Base-by-base conservation (phyloP, 2,113 vertebrate species). In the Amphiprion ocellaris region DNA sequence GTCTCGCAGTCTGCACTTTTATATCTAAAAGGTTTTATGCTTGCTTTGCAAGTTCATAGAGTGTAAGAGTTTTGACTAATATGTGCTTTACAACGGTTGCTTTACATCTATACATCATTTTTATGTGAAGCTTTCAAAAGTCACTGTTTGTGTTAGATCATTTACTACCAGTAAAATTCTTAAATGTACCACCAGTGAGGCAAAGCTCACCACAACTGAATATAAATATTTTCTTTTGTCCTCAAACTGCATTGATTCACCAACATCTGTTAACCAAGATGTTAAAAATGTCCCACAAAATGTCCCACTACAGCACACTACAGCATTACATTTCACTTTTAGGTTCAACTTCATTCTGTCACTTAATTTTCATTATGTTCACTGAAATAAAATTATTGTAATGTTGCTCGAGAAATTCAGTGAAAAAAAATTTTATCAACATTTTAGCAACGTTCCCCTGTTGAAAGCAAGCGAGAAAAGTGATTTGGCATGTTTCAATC, bases 21-120 rank as follows among this genome's bases (percentile, higher is more conserved):
- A 58, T 80, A 83, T 86, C 66, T 50, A 30, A 87, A 72, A 55
- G 56, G 21, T 71, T 85, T 92, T 37, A 68, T 79, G 69, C 89
- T 53, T 81, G 56, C 37, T 83, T 59, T 78, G 55, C 37, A 71
- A 69, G 55, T 82, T 61, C 30, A 89, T 82, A 52, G 19, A 60
- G 17, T 67, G 46, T n/a, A 69, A 77, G 72, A 50, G 41, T 21
- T 68, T 63, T 41, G 26, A 76, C 61, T 75, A 54, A 26, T 9
- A 24, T 3, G 5, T 15, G 17, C 9, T 49, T 41, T 64, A 54
- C 12, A 33, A 61, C 23, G 33, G 8, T 2, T 0, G 77, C 26
- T 26, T 26, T 56, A 49, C 58, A 53, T 69, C 14, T 56, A 66
- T 37, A 49, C n/a, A n/a, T 49, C 1, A 3, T 21, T 68, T 54